Percentiles rank a stretch among this genome's conserved stretches.
Conservation (phyloP, 2,113 vertebrate genomes). For the Nycticebus coucang region DNA sequence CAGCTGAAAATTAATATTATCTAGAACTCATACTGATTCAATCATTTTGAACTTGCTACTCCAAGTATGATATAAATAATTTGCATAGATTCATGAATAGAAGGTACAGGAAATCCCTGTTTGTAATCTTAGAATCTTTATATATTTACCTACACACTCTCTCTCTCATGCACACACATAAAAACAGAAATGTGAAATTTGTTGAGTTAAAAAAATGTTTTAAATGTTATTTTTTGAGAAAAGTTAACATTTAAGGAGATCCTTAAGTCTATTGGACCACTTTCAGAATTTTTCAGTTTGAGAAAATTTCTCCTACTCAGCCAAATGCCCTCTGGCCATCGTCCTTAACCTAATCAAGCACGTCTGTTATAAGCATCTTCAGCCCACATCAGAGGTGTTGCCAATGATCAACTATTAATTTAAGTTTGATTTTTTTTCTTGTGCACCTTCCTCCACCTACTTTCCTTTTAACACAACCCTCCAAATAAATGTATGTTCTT, state of each 20-base stretch:
- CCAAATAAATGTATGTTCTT: background rate
- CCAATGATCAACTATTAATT: background rate
- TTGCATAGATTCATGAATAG: conserved; percentile 44
- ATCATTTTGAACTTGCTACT: conserved; percentile 63
- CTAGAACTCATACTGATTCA: conserved; percentile 71
- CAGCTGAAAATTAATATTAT: conserved; percentile 78
- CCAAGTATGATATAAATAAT: conserved; percentile 61
- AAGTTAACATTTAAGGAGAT: background rate
- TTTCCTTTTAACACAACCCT: background rate
- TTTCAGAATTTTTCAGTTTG: background rate
- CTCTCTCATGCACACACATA: background rate
- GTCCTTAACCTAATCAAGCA: background rate
- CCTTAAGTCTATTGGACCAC: background rate
- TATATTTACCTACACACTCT: background rate
- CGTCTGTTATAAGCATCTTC: background rate
- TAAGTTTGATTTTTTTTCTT: background rate
- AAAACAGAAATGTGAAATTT: background rate
- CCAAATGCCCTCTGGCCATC: background rate
- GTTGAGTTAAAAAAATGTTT: background rate
- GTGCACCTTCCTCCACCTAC: background rate
- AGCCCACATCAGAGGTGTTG: background rate
- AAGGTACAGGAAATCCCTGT: conserved; percentile 38
- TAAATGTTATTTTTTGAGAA: background rate
- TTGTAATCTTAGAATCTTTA: background rate
- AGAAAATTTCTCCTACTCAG: background rate